Conservation (phyloP, 2,797 vertebrate genomes). For the Monodelphis domestica region DNA sequence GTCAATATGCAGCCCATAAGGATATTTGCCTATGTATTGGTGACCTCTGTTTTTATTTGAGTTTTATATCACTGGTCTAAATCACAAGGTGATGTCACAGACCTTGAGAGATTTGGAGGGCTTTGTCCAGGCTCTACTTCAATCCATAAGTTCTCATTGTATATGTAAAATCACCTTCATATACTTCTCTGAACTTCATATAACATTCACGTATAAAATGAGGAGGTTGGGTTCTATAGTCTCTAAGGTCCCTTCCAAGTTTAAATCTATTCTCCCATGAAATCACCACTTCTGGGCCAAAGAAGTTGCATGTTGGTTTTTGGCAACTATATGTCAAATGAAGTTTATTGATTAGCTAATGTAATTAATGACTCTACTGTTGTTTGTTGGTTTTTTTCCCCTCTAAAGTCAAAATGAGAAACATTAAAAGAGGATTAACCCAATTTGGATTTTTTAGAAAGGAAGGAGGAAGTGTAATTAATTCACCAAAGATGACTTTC, state of each 20-base stretch:
- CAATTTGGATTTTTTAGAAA: background rate
- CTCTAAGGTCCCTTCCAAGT: background rate
- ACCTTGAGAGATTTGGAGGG: background rate
- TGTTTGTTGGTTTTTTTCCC: background rate
- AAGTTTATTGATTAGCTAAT: background rate
- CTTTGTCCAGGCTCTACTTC: background rate
- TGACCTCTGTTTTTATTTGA: background rate
- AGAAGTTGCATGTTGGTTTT: background rate
- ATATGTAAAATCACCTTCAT: no score
- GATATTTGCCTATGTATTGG: background rate
- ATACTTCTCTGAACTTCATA: background rate
- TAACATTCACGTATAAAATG: background rate
- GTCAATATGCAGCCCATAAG: background rate
- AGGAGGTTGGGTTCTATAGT: slow-evolving; percentile 26
- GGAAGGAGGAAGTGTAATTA: background rate
- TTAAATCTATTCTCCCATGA: background rate
- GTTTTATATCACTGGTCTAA: background rate
- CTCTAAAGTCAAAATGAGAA: background rate
- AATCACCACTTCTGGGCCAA: background rate
- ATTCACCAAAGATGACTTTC: background rate
- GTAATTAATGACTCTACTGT: background rate
- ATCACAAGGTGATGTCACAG: background rate
- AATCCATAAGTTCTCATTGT: background rate
- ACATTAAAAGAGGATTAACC: background rate
- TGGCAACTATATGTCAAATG: background rate